Conservation (phyloP, 2,888 invertebrate species). For the Bhutanitis thaidina region DNA sequence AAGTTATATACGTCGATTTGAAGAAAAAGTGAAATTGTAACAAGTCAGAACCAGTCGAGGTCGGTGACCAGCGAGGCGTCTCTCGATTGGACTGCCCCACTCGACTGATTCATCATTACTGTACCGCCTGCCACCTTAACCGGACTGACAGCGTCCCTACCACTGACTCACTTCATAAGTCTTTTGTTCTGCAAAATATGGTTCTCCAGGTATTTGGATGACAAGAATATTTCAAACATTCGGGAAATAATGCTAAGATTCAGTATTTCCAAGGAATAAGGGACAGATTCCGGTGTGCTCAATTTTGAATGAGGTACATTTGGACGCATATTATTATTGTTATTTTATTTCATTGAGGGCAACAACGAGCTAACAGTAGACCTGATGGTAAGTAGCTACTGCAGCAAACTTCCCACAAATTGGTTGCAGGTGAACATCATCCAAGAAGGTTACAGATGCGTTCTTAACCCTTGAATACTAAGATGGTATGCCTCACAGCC, state of each 20-base stretch:
- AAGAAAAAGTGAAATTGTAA: constrained; percentile 75
- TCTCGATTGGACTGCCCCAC: constrained; percentile 52
- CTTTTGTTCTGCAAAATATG: constrained; percentile 26
- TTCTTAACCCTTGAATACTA: too few relatives aligned
- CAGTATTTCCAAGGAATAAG: neutral
- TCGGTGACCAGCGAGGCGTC: constrained; percentile 64
- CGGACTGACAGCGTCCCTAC: constrained; percentile 32
- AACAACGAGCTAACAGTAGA: too few relatives aligned
- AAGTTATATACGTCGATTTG: constrained; percentile 25
- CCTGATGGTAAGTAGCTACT: too few relatives aligned
- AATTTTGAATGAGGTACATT: too few relatives aligned
- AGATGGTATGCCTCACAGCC: too few relatives aligned
- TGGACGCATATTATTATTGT: too few relatives aligned
- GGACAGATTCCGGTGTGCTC: too few relatives aligned
- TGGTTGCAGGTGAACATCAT: too few relatives aligned
- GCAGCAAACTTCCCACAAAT: too few relatives aligned
- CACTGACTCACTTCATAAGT: constrained; percentile 37
- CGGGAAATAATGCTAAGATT: neutral
- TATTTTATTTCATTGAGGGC: too few relatives aligned
- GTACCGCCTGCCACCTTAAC: constrained; percentile 42
- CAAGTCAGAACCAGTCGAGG: constrained; percentile 74
- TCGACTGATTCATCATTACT: constrained; percentile 61
- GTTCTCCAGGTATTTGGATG: constrained; percentile 1
- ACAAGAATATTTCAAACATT: constrained; percentile 4
- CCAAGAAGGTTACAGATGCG: too few relatives aligned